Evolutionary conservation across 1,140 invertebrate genomes (phyloP).

Genomic region (Macrosteles quadrilineatus): DNA sequence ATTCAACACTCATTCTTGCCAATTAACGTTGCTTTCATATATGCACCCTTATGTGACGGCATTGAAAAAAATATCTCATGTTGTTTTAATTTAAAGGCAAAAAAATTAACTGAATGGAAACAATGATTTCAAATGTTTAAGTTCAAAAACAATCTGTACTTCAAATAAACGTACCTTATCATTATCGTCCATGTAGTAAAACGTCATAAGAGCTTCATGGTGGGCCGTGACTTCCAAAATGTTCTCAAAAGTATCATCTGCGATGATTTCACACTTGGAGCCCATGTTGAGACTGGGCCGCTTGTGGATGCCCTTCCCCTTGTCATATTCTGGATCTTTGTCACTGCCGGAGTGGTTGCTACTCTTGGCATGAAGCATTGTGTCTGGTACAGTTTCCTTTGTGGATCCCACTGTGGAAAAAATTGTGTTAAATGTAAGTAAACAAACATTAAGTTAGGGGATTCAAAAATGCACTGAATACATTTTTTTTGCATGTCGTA

Average conservation of each 20-base stretch:
- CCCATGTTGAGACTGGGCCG: constrained; percentile 49
- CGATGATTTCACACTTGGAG: neutral
- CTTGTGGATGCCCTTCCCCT: constrained; percentile 51
- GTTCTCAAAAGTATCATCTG: constrained; percentile 80
- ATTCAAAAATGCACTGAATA: too few species aligned
- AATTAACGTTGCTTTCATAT: too few species aligned
- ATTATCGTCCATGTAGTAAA: constrained; percentile 86
- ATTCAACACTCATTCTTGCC: too few species aligned
- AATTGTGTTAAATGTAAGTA: neutral
- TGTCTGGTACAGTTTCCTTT: constrained; percentile 41
- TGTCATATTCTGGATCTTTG: constrained; percentile 43
- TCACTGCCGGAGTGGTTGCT: constrained; percentile 23
- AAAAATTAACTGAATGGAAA: too few species aligned
- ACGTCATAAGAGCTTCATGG: constrained; percentile 85
- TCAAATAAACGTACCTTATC: constrained; percentile 61
- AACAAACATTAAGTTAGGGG: neutral
- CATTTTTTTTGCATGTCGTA: too few species aligned
- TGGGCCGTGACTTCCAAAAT: constrained; percentile 77
- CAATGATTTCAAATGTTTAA: too few species aligned
- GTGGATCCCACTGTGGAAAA: constrained; percentile 13
- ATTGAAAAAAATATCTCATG: too few species aligned
- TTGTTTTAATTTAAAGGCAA: too few species aligned
- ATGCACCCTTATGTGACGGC: too few species aligned
- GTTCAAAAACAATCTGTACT: too few species aligned
- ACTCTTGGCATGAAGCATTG: constrained; percentile 16